A percentile compares a stretch with the other conserved stretches of the same genome.
phyloP scores from a whole-genome alignment of 2,797 vertebrate species.

The Acanthopagrus latus region DNA sequence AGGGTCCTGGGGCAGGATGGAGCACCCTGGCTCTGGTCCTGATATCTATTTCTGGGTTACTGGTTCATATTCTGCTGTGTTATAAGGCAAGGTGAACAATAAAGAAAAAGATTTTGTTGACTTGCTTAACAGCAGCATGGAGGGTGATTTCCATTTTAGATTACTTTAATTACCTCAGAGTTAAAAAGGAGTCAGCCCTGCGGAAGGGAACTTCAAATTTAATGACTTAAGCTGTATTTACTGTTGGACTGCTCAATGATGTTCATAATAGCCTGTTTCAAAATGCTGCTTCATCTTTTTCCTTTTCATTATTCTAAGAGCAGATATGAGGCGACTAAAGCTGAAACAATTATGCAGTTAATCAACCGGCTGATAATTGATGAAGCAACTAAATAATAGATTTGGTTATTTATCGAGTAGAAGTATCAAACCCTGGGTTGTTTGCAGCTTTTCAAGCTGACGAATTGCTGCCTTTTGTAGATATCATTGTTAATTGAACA shows the following conservation, averaged over 20 bases:
- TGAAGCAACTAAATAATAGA: not conserved
- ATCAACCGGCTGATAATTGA: not conserved
- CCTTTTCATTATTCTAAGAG: slow-evolving; percentile 2
- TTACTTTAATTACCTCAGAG: slow-evolving; percentile 32
- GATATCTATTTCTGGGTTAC: slow-evolving; percentile 72
- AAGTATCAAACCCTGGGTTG: not conserved
- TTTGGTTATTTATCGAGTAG: not conserved
- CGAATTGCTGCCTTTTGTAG: not conserved
- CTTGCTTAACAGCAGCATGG: not conserved
- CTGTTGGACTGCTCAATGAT: not conserved
- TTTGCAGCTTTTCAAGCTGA: not conserved
- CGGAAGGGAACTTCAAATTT: not conserved
- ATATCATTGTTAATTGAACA: not conserved
- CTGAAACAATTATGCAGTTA: not conserved
- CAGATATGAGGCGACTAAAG: slow-evolving; percentile 1
- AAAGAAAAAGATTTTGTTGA: slow-evolving; percentile 1
- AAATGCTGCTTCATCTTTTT: not conserved
- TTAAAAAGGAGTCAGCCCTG: not conserved
- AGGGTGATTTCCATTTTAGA: slow-evolving; percentile 24
- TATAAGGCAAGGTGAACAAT: slow-evolving; percentile 10
- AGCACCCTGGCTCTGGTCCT: slow-evolving; percentile 36
- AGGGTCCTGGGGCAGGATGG: slow-evolving; percentile 59
- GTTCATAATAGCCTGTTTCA: not conserved
- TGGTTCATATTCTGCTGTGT: slow-evolving; percentile 43
- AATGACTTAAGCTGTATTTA: slow-evolving; percentile 8